phyloP scores from a whole-genome alignment of 2,797 vertebrate genomes.

The Poeciliopsis infans region DNA sequence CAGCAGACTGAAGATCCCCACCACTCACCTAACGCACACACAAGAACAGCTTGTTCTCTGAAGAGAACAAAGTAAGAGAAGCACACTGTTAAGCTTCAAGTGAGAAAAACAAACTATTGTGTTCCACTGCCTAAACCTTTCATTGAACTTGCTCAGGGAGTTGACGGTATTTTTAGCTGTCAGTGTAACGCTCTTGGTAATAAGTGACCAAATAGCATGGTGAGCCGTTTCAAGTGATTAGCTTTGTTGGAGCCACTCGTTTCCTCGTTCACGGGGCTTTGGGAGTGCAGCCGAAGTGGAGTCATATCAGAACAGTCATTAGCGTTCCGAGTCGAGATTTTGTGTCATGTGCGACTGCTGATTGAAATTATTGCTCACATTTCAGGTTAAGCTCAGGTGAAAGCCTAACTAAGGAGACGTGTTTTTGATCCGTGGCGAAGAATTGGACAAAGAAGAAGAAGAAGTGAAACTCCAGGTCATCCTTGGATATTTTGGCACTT shows the following conservation, averaged over 20 bases:
- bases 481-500: conserved; percentile 2
- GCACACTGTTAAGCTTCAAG: background rate
- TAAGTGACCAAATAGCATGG: conserved; percentile 22
- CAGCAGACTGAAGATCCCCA: background rate
- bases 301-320: conserved; percentile 23
- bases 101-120: background rate
- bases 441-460: background rate
- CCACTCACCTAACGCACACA: background rate
- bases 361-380: conserved; percentile 30
- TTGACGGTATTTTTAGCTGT: conserved; percentile 18
- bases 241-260: conserved; percentile 22
- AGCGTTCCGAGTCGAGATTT: conserved; percentile 27
- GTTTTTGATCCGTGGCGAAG: background rate
- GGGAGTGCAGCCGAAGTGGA: conserved; percentile 17
- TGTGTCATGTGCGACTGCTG: background rate
- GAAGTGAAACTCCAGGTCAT: background rate
- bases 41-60: background rate
- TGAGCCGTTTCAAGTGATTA: conserved; percentile 44
- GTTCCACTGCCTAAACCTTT: background rate
- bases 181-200: background rate
- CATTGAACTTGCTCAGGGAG: conserved; percentile 1
- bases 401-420: background rate
- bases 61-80: background rate
- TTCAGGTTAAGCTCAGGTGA: conserved; percentile 15
- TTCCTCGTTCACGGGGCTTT: conserved; percentile 21